Evolutionary conservation across 2,113 vertebrate genomes (phyloP).

Genomic region (Festucalex cinctus): DNA sequence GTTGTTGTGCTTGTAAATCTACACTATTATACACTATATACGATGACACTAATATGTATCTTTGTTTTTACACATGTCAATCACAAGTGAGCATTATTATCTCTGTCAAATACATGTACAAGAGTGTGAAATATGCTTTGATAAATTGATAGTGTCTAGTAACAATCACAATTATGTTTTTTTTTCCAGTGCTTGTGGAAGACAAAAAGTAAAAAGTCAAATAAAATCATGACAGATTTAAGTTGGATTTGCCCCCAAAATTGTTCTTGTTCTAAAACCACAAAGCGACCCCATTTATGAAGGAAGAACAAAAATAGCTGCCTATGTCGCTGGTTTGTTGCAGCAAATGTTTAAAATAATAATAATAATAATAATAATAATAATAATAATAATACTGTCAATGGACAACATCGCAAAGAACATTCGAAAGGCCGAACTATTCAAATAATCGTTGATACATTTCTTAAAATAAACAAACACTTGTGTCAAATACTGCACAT

Average conservation of each 20-base stretch:
- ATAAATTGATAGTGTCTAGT: background rate
- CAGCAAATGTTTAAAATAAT: background rate
- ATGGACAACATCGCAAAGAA: constrained; percentile 36
- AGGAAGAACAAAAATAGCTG: background rate
- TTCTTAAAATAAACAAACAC: background rate
- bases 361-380: no score
- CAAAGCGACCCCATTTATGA: background rate
- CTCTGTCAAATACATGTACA: background rate
- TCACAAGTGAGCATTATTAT: background rate
- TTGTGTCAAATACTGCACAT: background rate
- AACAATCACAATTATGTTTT: background rate
- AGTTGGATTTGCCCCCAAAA: no score
- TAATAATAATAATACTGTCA: background rate
- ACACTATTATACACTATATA: background rate
- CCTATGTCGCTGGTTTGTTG: background rate
- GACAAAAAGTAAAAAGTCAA: background rate
- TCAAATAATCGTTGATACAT: constrained; percentile 9
- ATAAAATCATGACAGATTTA: background rate
- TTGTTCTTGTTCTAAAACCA: background rate
- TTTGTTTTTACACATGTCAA: background rate
- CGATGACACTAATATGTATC: no score
- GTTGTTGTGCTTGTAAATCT: background rate
- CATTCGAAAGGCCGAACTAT: constrained; percentile 55
- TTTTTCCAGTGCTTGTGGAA: background rate
- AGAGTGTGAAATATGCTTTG: background rate